Base-by-base conservation (phyloP, 1,140 invertebrate species). In the Leptoteleia sp. region DNA sequence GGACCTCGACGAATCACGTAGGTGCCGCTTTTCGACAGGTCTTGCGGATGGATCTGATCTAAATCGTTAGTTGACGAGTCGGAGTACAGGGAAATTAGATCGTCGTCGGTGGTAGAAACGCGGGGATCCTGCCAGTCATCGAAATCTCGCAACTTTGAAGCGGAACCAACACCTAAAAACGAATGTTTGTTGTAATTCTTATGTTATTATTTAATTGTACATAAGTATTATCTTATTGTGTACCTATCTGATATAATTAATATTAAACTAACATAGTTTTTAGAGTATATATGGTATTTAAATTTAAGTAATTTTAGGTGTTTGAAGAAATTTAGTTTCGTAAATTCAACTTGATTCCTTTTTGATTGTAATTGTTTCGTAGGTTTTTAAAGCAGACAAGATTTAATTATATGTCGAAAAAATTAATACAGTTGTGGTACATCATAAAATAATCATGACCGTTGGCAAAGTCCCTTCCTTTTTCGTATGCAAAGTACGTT, bases 1-100 rank as follows among this genome's bases (percentile, higher is more conserved):
- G 90, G 91, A 80, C 84, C 93, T 43, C 93, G 91, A 12, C 94
- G 85, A 52, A 95, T 94, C 4, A 95, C 92, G 79, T 94, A 95
- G 6, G 93, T 95, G n/a, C 93, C 93, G 35, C 88, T 91, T 25
- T 91, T 92, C 13, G 91, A 92, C 2, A 93, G 80, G 70, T 93
- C 92, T 64, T 87, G 84, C 0, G 85, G 92, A 79, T 78, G 89
- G 79, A 84, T 86, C 45, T 83, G 90, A 65, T 82, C 92, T 48
- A 80, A 90, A 79, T 87, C 90, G 75, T 82, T 91, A 79, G 84
- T 93, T 88, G 71, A 89, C 0, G 91, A 92, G 78, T 94, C 93
- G 1, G 93, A 94, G 71, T 92, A 92, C 0, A 93, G 93, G 0
- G 93, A 94, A 0, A 92, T 90, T 0, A 93, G 84, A 71, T 92